Evolutionary conservation across 2,113 vertebrate genomes (phyloP).

Genomic region (Hepsetus odoe): DNA sequence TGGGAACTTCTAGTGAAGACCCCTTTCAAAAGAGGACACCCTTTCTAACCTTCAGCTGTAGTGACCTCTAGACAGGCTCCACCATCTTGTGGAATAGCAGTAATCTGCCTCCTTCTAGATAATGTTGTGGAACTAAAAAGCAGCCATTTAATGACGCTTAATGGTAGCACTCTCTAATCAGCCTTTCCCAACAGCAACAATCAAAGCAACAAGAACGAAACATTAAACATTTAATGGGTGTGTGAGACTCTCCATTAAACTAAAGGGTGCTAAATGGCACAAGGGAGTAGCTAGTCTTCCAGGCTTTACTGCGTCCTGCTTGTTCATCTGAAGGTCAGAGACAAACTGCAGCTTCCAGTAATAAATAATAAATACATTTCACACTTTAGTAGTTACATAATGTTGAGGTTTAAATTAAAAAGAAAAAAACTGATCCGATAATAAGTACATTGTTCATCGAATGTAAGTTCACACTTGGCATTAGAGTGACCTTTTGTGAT

Average conservation of each 20-base stretch:
- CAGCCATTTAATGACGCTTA: conserved; percentile 37
- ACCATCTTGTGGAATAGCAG: neutral
- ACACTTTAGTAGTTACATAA: too few relatives aligned
- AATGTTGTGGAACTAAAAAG: conserved; percentile 18
- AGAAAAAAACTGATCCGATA: too few relatives aligned
- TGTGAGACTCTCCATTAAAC: conserved; percentile 59
- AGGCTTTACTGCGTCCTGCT: conserved; percentile 12
- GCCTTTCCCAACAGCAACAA: conserved; percentile 42
- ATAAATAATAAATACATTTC: too few relatives aligned
- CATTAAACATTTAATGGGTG: conserved; percentile 66
- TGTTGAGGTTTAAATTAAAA: too few relatives aligned
- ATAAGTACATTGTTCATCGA: too few relatives aligned
- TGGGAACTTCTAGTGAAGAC: neutral
- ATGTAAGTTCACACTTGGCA: too few relatives aligned
- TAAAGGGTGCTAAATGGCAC: conserved; percentile 50
- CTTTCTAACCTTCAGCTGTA: neutral
- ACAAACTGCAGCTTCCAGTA: neutral
- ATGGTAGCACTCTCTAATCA: conserved; percentile 53
- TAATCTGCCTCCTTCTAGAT: conserved; percentile 17
- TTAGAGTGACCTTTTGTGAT: too few relatives aligned
- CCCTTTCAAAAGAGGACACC: neutral
- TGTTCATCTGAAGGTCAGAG: conserved; percentile 30
- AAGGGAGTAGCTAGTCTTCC: neutral
- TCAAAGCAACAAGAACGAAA: conserved; percentile 52
- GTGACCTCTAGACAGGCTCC: conserved; percentile 29